phyloP scores from a whole-genome alignment of 1,140 invertebrate genomes.

The Dendrolimus punctatus region DNA sequence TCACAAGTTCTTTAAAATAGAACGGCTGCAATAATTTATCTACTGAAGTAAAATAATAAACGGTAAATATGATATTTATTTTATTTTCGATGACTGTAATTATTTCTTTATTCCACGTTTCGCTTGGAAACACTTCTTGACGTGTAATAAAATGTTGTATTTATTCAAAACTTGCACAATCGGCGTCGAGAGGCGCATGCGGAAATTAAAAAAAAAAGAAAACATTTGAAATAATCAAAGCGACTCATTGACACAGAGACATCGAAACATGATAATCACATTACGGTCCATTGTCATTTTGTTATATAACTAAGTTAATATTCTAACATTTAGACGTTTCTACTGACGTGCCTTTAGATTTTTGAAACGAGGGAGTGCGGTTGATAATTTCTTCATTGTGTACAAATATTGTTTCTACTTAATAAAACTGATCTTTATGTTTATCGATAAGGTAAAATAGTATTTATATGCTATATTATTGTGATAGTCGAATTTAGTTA shows the following conservation, averaged over 20 bases:
- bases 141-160: background rate
- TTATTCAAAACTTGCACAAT: slow-evolving; percentile 23
- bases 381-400: background rate
- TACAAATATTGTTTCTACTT: too few species aligned
- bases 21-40: too few species aligned
- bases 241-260: slow-evolving; percentile 62
- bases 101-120: too few species aligned
- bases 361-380: slow-evolving; percentile 12
- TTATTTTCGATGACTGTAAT: too few species aligned
- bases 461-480: too few species aligned
- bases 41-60: too few species aligned
- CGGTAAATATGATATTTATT: too few species aligned
- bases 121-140: too few species aligned
- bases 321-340: slow-evolving; percentile 41
- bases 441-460: too few species aligned
- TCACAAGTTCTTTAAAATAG: too few species aligned
- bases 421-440: too few species aligned
- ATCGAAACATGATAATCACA: slow-evolving; percentile 37
- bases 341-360: slow-evolving; percentile 24
- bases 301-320: slow-evolving; percentile 40
- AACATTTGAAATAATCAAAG: slow-evolving; percentile 24
- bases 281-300: background rate
- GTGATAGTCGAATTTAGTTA: too few species aligned
- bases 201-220: slow-evolving; percentile 9
- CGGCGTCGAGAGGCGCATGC: slow-evolving; percentile 37